These are phyloP conservation scores for Lithophane ornitopus DNA, from an alignment of 2,888 invertebrate genomes.

Conservation along the genomic window DNA sequence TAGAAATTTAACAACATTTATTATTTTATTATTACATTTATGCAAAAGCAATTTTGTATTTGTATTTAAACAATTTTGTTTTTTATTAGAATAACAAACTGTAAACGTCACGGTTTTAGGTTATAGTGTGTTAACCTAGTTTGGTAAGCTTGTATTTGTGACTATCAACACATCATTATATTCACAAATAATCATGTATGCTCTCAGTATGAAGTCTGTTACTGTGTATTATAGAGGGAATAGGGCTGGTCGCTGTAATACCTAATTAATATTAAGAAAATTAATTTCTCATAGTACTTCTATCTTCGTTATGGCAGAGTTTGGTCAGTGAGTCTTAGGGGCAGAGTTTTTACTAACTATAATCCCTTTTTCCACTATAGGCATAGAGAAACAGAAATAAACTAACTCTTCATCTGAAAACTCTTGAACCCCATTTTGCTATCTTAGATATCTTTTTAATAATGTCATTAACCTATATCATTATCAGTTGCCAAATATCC, in stretches of 20 bases:
- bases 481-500: slow-evolving; percentile 58
- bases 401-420: not conserved
- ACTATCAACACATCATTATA: not conserved
- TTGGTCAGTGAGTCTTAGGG: too few species aligned
- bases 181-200: not conserved
- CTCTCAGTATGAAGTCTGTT: not conserved
- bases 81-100: not conserved
- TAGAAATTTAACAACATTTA: too few species aligned
- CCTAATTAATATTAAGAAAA: not conserved
- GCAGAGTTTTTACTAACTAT: not conserved
- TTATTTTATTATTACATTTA: not conserved
- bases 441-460: slow-evolving; percentile 4
- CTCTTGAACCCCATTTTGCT: not conserved
- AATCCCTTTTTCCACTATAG: not conserved
- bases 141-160: not conserved
- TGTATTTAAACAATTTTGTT: not conserved
- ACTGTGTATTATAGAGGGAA: not conserved
- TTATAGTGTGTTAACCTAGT: not conserved
- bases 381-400: not conserved
- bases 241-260: not conserved
- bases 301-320: not conserved
- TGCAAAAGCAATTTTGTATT: too few species aligned
- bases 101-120: not conserved
- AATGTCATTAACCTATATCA: slow-evolving; percentile 56
- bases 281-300: not conserved